Conservation (phyloP, 2,113 vertebrate species). For the Arvicanthis niloticus region DNA sequence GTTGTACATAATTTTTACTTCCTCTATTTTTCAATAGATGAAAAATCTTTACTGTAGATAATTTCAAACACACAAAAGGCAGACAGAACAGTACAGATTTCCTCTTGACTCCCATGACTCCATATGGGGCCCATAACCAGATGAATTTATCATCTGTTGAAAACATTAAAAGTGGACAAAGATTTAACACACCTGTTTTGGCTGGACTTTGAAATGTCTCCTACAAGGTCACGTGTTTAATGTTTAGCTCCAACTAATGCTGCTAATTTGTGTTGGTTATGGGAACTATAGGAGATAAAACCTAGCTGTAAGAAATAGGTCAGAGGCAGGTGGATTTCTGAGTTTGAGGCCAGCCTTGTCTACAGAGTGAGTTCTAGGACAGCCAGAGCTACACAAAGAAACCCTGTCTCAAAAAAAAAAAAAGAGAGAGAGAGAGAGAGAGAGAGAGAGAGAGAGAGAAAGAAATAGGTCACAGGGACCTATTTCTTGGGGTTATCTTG, state of each 20-base stretch:
- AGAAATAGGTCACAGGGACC: neutral
- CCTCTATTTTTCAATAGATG: neutral
- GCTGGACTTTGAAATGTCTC: neutral
- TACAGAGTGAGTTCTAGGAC: too few species aligned
- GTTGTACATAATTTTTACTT: constrained; percentile 8
- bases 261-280: neutral
- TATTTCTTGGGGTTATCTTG: neutral
- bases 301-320: neutral
- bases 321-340: too few species aligned
- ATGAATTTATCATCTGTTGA: neutral
- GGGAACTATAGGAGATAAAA: neutral
- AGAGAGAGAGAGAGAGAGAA: too few species aligned
- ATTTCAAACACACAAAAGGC: constrained; percentile 44
- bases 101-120: neutral
- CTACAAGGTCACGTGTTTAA: neutral
- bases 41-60: neutral
- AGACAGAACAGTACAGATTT: neutral
- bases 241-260: neutral
- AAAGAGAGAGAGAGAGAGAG: too few species aligned
- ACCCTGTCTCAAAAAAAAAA: too few species aligned
- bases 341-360: too few species aligned
- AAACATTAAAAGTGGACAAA: neutral
- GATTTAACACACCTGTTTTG: neutral
- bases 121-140: neutral
- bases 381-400: too few species aligned